Conservation (phyloP, 2,888 invertebrate genomes). For the Himalopsyche tibetana region DNA sequence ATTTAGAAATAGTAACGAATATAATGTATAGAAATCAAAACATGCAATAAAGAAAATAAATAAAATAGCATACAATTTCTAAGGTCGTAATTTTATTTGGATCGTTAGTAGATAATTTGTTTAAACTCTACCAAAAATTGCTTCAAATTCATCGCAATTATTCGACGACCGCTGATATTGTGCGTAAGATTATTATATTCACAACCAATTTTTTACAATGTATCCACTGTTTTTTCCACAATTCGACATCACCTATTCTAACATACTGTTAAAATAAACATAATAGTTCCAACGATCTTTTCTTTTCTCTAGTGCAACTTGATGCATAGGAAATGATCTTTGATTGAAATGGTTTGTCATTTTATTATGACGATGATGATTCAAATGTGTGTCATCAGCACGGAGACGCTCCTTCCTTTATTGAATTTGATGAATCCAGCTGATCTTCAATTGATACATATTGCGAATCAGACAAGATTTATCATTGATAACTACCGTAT, state of each 20-base stretch:
- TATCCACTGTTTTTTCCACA: neutral
- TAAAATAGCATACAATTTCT: too few relatives aligned
- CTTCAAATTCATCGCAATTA: too few relatives aligned
- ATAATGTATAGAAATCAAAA: too few relatives aligned
- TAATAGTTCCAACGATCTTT: neutral
- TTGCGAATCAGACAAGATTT: neutral
- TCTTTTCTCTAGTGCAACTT: neutral
- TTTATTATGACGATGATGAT: conserved; percentile 50
- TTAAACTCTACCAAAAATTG: too few relatives aligned
- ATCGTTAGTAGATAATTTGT: too few relatives aligned
- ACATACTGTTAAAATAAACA: neutral
- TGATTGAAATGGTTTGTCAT: conserved; percentile 17
- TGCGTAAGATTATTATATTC: too few relatives aligned
- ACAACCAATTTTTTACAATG: neutral
- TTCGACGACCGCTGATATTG: too few relatives aligned
- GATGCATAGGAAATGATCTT: neutral
- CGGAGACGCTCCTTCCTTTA: conserved; percentile 47
- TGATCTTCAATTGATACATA: neutral
- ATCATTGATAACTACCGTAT: too few relatives aligned
- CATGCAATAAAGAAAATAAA: too few relatives aligned
- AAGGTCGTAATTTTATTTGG: too few relatives aligned
- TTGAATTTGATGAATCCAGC: conserved; percentile 51
- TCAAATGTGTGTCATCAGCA: conserved; percentile 56
- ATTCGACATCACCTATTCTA: neutral
- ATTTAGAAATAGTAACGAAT: too few relatives aligned